Base-by-base conservation (phyloP, 2,113 vertebrate genomes). In the Salvelinus namaycush region DNA sequence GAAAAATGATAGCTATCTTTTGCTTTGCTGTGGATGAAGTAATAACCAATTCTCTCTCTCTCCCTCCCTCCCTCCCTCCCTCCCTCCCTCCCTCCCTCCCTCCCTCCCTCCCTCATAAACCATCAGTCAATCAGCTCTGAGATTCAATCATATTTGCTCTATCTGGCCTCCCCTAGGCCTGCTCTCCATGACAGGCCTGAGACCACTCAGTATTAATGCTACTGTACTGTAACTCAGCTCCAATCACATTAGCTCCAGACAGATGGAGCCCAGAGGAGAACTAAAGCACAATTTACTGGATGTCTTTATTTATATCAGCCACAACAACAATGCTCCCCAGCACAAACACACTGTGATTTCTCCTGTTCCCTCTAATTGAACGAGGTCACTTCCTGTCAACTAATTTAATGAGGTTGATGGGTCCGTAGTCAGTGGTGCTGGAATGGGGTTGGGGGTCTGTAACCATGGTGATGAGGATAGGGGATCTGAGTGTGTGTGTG, bases 191-290 rank as follows among this genome's bases (percentile, higher is more conserved):
- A 75, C 70, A 72, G 74, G 75, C 62, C 67, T 66, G 72, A 78
- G 77, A 66, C 31, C 73, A 74, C 64, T 76, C 12, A 3, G 12
- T 80, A 73, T 80, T 70, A 78, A 51, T 44, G 67, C 44, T 64
- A 64, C 62, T 64, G 68, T 57, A 54, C 4, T 72, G 29, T 66
- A 72, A 67, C 48, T 72, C 75, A 73, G 34, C 9, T 77, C 68
- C 83, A 84, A 79, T 83, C 80, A 77, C 74, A 84, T 86, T 82
- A 85, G 71, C 66, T 75, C 27, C 71, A 81, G 72, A 76, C 72
- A 20, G 68, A 51, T 34, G 71, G 77, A 75, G 26, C 78, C 71
- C 68, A 12, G 16, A 78, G 65, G 77, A 79, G 26, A 68, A 54
- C 74, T 77, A 82, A 81, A 79, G 66, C 27, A 77, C 67, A 84